A percentile compares a stretch with the other conserved stretches of the same genome.
These are phyloP conservation scores for Cottus gobio DNA, from an alignment of 2,113 vertebrate genomes.

Conservation along the genomic window DNA sequence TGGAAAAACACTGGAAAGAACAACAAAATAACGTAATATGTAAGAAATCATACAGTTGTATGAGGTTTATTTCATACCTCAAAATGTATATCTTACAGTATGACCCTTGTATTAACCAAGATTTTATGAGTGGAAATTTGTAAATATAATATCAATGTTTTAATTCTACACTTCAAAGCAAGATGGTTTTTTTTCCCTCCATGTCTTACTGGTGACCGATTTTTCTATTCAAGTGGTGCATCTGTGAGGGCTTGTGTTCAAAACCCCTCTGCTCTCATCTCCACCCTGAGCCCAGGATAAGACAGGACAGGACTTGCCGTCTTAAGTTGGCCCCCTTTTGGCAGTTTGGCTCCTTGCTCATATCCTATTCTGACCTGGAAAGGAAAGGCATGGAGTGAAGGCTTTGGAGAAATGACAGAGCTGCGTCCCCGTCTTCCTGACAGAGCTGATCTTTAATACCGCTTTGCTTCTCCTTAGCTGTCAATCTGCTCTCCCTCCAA, in stretches of 20 bases:
- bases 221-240: slow-evolving; percentile 40
- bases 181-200: slow-evolving; percentile 16
- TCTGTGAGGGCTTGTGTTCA: slow-evolving; percentile 49
- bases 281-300: slow-evolving; percentile 54
- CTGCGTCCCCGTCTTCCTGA: slow-evolving; percentile 52
- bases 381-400: slow-evolving; percentile 53
- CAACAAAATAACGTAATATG: not conserved
- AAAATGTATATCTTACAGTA: not conserved
- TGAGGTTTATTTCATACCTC: not conserved
- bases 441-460: slow-evolving; percentile 69
- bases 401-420: slow-evolving; percentile 63
- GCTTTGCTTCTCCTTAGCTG: slow-evolving; percentile 62
- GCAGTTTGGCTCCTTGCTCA: slow-evolving; percentile 59
- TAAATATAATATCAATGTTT: slow-evolving; percentile 18
- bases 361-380: slow-evolving; percentile 67
- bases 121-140: slow-evolving; percentile 14
- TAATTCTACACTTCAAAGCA: slow-evolving; percentile 32
- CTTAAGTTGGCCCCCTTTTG: slow-evolving; percentile 57
- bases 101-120: not conserved
- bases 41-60: not conserved
- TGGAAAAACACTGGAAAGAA: not conserved
- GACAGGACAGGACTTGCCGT: slow-evolving; percentile 53
- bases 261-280: slow-evolving; percentile 54
- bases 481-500: slow-evolving; percentile 65
- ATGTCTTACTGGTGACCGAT: slow-evolving; percentile 25